A percentile compares a stretch with the other conserved stretches of the same genome.
Conservation (phyloP, 2,113 vertebrate species). For the Hystrix brachyura region DNA sequence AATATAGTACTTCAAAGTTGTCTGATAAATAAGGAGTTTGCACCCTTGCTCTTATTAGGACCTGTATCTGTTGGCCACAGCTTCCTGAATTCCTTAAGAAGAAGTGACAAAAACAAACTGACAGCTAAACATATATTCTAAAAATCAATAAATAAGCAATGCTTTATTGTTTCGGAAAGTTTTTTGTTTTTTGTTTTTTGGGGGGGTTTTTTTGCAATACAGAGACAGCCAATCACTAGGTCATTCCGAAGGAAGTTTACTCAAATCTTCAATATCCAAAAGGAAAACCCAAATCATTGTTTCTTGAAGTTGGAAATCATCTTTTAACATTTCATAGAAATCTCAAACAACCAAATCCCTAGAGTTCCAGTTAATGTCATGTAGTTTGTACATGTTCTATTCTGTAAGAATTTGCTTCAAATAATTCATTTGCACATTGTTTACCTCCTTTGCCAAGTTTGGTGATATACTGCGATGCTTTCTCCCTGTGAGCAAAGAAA, state of each 20-base stretch:
- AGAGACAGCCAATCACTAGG: neutral
- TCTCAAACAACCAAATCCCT: neutral
- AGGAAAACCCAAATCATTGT: slow-evolving; percentile 34
- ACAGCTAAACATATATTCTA: neutral
- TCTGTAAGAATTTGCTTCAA: slow-evolving; percentile 51
- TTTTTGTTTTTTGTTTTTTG: neutral
- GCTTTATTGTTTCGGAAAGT: neutral
- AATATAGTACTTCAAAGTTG: neutral
- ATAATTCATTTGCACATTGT: slow-evolving; percentile 54
- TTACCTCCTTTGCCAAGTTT: slow-evolving; percentile 41
- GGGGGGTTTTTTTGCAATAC: neutral
- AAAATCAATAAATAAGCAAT: neutral
- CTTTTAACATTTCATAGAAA: slow-evolving; percentile 10
- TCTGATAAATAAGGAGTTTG: slow-evolving; percentile 4
- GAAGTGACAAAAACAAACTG: neutral
- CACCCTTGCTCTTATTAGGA: neutral
- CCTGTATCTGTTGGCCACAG: neutral
- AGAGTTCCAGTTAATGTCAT: neutral
- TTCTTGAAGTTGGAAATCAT: neutral
- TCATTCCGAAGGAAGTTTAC: neutral
- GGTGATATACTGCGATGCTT: neutral
- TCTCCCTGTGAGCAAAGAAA: neutral
- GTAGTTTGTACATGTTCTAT: neutral
- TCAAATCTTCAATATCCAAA: neutral
- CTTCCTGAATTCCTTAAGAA: neutral